Conservation (phyloP, 1,140 invertebrate species). For the Pantala flavescens region DNA sequence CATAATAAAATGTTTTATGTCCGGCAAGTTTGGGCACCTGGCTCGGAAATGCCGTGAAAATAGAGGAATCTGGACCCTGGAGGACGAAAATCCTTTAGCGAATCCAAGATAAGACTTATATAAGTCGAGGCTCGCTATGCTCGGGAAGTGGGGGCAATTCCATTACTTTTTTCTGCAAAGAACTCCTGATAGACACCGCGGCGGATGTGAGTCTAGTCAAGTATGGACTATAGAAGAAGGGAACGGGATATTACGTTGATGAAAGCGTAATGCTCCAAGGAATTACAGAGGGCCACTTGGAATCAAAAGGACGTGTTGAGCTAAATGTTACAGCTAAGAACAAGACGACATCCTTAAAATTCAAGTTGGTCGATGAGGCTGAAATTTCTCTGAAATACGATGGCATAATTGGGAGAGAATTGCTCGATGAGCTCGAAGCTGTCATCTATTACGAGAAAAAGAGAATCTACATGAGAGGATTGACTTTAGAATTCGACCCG, state of each 20-base stretch:
- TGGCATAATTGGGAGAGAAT: background rate
- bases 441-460: background rate
- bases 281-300: background rate
- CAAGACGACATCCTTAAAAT: background rate
- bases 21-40: background rate
- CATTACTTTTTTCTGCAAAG: background rate
- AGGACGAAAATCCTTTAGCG: background rate
- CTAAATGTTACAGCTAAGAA: too few species aligned
- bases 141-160: background rate
- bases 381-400: background rate
- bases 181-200: background rate
- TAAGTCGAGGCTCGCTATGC: background rate
- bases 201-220: background rate
- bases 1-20: background rate
- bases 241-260: background rate
- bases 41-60: background rate
- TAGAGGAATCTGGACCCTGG: background rate
- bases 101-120: background rate
- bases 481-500: background rate
- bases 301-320: background rate
- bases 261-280: background rate
- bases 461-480: too few species aligned
- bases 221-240: background rate
- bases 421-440: background rate
- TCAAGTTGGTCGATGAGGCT: background rate